Percentiles rank a stretch among this genome's conserved stretches.
Conservation (phyloP, 2,797 vertebrate species). For the Hozukius guyotensis region DNA sequence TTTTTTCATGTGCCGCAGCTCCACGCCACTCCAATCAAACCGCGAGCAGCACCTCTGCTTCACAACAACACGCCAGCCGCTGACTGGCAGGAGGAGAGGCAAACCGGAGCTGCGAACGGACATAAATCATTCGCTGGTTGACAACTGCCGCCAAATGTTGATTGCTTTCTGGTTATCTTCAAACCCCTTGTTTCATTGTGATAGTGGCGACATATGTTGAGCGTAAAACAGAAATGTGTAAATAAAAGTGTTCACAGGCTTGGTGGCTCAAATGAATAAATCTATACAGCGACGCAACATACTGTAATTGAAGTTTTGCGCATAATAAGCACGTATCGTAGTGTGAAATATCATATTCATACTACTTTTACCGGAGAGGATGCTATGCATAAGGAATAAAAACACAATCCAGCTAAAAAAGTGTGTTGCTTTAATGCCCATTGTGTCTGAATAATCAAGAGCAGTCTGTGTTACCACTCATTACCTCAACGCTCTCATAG, state of each 20-base stretch:
- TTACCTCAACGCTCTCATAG: background rate
- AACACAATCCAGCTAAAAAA: background rate
- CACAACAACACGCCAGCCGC: conserved; percentile 52
- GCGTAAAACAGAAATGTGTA: conserved; percentile 16
- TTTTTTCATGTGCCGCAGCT: conserved; percentile 71
- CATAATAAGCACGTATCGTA: background rate
- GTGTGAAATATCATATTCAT: background rate
- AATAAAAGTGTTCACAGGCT: conserved; percentile 41
- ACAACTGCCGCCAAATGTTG: conserved; percentile 69
- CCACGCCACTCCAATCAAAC: conserved; percentile 73
- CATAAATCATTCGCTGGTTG: conserved; percentile 76
- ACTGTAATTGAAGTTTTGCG: background rate
- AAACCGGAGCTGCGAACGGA: conserved; percentile 58
- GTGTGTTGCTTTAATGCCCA: background rate
- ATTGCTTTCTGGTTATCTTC: conserved; percentile 78
- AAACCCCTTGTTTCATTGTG: conserved; percentile 66
- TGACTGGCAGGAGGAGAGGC: conserved; percentile 67
- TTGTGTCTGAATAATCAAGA: conserved; percentile 25
- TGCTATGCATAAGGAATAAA: background rate
- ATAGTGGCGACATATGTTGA: conserved; percentile 62
- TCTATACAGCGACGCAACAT: background rate
- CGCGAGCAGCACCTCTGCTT: conserved; percentile 67
- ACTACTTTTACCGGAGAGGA: background rate
- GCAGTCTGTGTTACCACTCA: conserved; percentile 8
- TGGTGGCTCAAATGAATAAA: conserved; percentile 21